These are phyloP conservation scores for Eurytoma adleriae DNA, from an alignment of 2,888 invertebrate species.

Conservation along the genomic window DNA sequence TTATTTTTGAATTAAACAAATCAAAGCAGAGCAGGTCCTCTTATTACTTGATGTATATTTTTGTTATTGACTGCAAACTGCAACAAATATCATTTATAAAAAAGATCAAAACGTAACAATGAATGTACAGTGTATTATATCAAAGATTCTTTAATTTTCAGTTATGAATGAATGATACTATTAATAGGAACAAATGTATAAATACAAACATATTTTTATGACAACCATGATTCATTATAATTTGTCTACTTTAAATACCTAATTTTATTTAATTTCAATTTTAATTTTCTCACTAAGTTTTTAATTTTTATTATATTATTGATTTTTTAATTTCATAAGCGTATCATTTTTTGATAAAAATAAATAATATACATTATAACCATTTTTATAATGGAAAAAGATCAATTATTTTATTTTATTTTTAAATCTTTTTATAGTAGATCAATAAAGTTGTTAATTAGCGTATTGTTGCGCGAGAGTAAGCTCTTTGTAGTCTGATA, in stretches of 20 bases:
- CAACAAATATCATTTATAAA: slow-evolving; percentile 18
- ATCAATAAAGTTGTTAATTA: no score
- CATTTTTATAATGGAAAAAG: no score
- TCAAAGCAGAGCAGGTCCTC: slow-evolving; percentile 46
- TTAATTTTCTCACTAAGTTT: not conserved
- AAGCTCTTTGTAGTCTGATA: no score
- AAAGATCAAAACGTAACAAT: slow-evolving; percentile 27
- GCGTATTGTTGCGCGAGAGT: no score
- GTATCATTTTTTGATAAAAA: no score
- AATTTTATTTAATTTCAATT: no score
- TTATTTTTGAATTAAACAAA: slow-evolving; percentile 15
- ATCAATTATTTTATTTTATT: no score
- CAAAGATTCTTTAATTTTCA: slow-evolving; percentile 18
- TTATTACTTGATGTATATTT: slow-evolving; percentile 46
- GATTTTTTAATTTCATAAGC: no score
- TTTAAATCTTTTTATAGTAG: no score
- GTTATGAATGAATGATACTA: slow-evolving; percentile 5
- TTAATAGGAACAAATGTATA: slow-evolving; percentile 17
- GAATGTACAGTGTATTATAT: slow-evolving; percentile 49
- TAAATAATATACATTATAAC: no score
- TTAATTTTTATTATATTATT: no score
- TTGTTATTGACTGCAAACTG: slow-evolving; percentile 28
- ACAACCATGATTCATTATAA: not conserved
- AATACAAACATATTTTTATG: slow-evolving; percentile 32
- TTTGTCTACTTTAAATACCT: no score